A percentile compares a stretch with the other conserved stretches of the same genome.
phyloP scores from a whole-genome alignment of 2,797 vertebrate species.

The Heterohyrax brucei region DNA sequence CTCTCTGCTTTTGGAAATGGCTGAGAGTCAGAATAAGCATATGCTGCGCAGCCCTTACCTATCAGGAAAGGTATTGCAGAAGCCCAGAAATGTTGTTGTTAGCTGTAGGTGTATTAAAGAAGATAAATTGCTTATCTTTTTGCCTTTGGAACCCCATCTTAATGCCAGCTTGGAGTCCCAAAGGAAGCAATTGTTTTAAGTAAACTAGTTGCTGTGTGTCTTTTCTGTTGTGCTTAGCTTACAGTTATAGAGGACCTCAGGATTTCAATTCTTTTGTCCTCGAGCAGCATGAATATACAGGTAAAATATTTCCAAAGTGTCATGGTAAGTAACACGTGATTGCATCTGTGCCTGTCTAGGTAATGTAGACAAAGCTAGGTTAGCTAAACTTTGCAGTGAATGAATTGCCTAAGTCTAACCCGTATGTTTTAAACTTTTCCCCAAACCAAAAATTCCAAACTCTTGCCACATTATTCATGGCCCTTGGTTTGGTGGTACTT shows the following conservation, averaged over 20 bases:
- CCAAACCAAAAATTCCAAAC: slow-evolving; percentile 75
- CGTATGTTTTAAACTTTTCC: slow-evolving; percentile 50
- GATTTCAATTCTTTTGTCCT: slow-evolving; percentile 82
- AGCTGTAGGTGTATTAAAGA: slow-evolving; percentile 22
- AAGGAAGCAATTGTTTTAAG: slow-evolving; percentile 77
- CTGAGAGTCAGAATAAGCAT: not conserved
- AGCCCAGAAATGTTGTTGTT: not conserved
- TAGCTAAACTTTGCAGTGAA: slow-evolving; percentile 77
- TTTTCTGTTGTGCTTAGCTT: slow-evolving; percentile 84
- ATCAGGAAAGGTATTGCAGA: not conserved
- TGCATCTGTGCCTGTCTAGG: slow-evolving; percentile 84
- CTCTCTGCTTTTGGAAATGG: slow-evolving; percentile 25
- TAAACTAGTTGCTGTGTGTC: slow-evolving; percentile 81
- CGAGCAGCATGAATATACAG: slow-evolving; percentile 73
- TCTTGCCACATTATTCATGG: slow-evolving; percentile 78
- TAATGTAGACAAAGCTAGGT: slow-evolving; percentile 79
- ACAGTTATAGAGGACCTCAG: slow-evolving; percentile 82
- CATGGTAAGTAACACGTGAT: slow-evolving; percentile 76
- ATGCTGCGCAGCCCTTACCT: not conserved
- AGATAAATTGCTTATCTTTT: not conserved
- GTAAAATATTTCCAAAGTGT: slow-evolving; percentile 65
- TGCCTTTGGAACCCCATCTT: slow-evolving; percentile 74
- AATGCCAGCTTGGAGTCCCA: slow-evolving; percentile 64
- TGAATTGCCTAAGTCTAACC: slow-evolving; percentile 72
- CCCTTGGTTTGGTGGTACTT: slow-evolving; percentile 84